Conservation (phyloP, 1,140 invertebrate genomes). For the Thaumatotibia leucotreta region DNA sequence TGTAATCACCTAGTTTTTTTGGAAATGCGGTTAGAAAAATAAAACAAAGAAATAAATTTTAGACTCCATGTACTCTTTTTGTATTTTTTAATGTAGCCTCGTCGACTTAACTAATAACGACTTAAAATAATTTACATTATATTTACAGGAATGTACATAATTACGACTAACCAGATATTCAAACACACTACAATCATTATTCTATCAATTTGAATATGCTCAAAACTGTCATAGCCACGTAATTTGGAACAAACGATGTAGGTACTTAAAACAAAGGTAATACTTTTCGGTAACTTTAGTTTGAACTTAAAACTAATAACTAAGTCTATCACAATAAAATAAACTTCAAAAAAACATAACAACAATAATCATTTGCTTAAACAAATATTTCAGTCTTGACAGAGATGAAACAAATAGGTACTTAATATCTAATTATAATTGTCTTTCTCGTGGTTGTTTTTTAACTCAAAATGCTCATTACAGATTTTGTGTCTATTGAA, state of each 20-base stretch:
- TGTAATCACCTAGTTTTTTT: background rate
- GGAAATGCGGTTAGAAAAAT: constrained; percentile 29
- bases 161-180: background rate
- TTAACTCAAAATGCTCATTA: background rate
- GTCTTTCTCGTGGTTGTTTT: background rate
- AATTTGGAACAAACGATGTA: constrained; percentile 45
- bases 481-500: background rate
- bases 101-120: constrained; percentile 28
- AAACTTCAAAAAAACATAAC: constrained; percentile 56
- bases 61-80: constrained; percentile 34
- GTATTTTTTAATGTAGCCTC: constrained; percentile 52
- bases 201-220: constrained; percentile 37
- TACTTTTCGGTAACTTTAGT: constrained; percentile 74
- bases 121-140: constrained; percentile 31
- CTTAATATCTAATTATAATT: constrained; percentile 15
- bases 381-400: constrained; percentile 65
- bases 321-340: constrained; percentile 69
- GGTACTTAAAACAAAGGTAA: constrained; percentile 49
- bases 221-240: constrained; percentile 46
- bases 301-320: constrained; percentile 43
- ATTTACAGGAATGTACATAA: constrained; percentile 45
- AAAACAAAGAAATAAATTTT: constrained; percentile 38
- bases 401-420: constrained; percentile 42
- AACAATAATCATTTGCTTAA: constrained; percentile 51
- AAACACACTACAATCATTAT: constrained; percentile 31